These are phyloP conservation scores for Pristis pectinata DNA, from an alignment of 2,797 vertebrate species.

Conservation along the genomic window DNA sequence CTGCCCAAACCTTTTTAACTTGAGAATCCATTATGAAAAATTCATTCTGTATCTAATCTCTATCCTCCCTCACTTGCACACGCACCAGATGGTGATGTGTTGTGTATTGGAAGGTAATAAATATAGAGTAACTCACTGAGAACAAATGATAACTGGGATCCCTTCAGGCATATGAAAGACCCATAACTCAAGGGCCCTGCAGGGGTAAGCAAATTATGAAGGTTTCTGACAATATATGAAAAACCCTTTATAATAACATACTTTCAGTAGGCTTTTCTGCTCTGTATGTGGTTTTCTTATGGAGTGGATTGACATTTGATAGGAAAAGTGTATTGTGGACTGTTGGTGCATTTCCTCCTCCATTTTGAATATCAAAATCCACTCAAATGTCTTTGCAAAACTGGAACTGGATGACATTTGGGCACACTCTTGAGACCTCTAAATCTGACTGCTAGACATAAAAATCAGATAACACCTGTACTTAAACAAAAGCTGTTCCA, in stretches of 20 bases:
- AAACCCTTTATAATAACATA: background rate
- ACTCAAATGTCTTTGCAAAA: background rate
- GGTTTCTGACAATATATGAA: background rate
- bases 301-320: background rate
- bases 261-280: background rate
- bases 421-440: background rate
- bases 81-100: constrained; percentile 20
- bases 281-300: background rate
- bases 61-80: constrained; percentile 5
- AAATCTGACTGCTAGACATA: background rate
- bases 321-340: background rate
- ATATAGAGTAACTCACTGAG: constrained; percentile 29
- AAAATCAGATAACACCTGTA: background rate
- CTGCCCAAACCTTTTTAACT: constrained; percentile 34
- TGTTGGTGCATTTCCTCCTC: background rate
- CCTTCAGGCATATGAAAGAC: constrained; percentile 22
- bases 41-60: constrained; percentile 27
- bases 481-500: background rate
- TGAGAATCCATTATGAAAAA: constrained; percentile 32
- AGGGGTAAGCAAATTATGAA: constrained; percentile 29
- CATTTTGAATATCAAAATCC: background rate
- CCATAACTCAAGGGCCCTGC: background rate
- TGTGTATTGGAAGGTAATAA: constrained; percentile 32
- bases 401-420: background rate
- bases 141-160: constrained; percentile 31